Percentiles rank a stretch among this genome's conserved stretches.
Evolutionary conservation across 2,113 vertebrate species (phyloP).

Genomic region (Protomyctophum bolini): DNA sequence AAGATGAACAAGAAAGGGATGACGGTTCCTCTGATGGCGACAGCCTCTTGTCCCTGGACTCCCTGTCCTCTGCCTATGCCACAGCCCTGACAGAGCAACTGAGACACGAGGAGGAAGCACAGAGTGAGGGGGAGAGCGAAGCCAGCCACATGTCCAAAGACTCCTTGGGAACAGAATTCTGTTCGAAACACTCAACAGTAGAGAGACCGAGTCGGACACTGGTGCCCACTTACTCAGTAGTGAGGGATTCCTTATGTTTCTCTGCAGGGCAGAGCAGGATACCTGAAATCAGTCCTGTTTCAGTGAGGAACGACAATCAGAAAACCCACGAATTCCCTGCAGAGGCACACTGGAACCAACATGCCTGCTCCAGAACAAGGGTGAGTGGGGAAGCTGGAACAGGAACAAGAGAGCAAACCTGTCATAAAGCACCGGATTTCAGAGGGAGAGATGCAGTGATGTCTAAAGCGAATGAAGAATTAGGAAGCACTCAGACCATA

Average conservation of each 20-base stretch:
- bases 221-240: constrained; percentile 37
- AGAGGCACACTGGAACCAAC: constrained; percentile 82
- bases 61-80: constrained; percentile 85
- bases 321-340: constrained; percentile 80
- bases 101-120: constrained; percentile 70
- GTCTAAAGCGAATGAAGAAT: constrained; percentile 43
- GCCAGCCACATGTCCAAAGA: constrained; percentile 92
- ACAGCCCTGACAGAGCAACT: constrained; percentile 74
- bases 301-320: constrained; percentile 54
- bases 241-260: constrained; percentile 30
- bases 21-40: constrained; percentile 84
- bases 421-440: constrained; percentile 1
- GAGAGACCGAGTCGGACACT: constrained; percentile 24
- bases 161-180: constrained; percentile 77
- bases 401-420: constrained; percentile 19
- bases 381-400: constrained; percentile 27
- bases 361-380: constrained; percentile 52
- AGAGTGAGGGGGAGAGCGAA: constrained; percentile 85
- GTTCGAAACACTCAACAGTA: constrained; percentile 24
- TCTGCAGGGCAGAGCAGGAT: constrained; percentile 58
- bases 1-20: constrained; percentile 62
- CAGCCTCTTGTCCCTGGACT: constrained; percentile 90
- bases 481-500: constrained; percentile 38
- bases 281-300: constrained; percentile 70
- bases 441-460: constrained; percentile 21